Percentiles rank a stretch among this genome's conserved stretches.
Evolutionary conservation across 2,797 vertebrate species (phyloP).

Genomic region (Sebastiscus albofasciatus): DNA sequence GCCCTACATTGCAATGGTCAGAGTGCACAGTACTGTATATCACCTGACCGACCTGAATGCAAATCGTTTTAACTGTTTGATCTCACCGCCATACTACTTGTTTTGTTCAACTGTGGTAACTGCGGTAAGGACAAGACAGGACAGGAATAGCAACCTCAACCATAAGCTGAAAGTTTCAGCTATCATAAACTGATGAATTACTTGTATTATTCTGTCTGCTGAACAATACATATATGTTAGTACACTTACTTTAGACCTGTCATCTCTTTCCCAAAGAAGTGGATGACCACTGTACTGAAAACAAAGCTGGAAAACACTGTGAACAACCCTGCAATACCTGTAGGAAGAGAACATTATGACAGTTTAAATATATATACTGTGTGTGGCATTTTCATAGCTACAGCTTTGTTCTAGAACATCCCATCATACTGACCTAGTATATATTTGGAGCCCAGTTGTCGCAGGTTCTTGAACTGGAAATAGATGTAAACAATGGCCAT

Average conservation of each 20-base stretch:
- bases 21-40: background rate
- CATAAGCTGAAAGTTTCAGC: background rate
- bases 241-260: constrained; percentile 91
- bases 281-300: constrained; percentile 97
- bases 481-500: constrained; percentile 98
- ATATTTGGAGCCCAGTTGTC: constrained; percentile 97
- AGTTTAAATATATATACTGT: background rate
- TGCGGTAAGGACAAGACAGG: background rate
- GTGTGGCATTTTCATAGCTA: background rate
- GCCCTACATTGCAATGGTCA: background rate
- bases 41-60: background rate
- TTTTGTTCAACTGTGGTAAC: background rate
- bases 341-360: background rate
- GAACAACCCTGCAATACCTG: constrained; percentile 97
- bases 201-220: background rate
- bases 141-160: background rate
- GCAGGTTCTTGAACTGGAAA: constrained; percentile 97
- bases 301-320: constrained; percentile 99
- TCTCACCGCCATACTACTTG: background rate
- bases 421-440: constrained; percentile 88
- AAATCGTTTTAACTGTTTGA: background rate
- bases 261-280: constrained; percentile 96
- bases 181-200: background rate
- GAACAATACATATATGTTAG: background rate
- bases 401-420: background rate